Conservation (phyloP, 1,140 invertebrate species). For the Eurosta solidaginis region DNA sequence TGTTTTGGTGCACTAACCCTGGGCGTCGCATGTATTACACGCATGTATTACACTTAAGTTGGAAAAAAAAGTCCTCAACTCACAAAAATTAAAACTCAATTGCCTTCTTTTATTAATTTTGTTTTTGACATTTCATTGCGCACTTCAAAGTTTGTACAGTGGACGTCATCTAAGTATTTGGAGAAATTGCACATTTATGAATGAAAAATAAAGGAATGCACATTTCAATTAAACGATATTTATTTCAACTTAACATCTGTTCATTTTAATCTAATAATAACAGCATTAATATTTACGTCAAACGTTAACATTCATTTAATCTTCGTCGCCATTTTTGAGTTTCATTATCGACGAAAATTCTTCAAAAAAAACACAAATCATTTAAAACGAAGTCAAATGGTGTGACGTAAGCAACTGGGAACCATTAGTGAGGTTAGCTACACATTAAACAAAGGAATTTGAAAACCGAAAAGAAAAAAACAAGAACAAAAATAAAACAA, state of each 20-base stretch:
- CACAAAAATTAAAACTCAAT: no score
- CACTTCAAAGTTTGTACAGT: background rate
- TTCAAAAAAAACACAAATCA: background rate
- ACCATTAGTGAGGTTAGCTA: slow-evolving; percentile 61
- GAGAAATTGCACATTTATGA: background rate
- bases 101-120: no score
- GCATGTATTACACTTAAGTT: no score
- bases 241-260: background rate
- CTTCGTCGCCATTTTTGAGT: background rate
- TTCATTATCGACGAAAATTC: slow-evolving; percentile 12
- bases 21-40: no score
- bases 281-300: slow-evolving; percentile 17
- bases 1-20: no score
- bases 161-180: no score
- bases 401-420: slow-evolving; percentile 61
- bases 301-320: background rate
- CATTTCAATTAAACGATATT: background rate
- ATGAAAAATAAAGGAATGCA: background rate
- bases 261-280: background rate
- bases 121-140: no score
- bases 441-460: slow-evolving; percentile 55
- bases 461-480: slow-evolving; percentile 22
- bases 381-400: slow-evolving; percentile 50
- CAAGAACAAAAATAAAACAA: slow-evolving; percentile 15
- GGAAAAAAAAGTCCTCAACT: no score